Conservation (phyloP, 2,888 invertebrate genomes). For the Drosophila melanocephala region DNA sequence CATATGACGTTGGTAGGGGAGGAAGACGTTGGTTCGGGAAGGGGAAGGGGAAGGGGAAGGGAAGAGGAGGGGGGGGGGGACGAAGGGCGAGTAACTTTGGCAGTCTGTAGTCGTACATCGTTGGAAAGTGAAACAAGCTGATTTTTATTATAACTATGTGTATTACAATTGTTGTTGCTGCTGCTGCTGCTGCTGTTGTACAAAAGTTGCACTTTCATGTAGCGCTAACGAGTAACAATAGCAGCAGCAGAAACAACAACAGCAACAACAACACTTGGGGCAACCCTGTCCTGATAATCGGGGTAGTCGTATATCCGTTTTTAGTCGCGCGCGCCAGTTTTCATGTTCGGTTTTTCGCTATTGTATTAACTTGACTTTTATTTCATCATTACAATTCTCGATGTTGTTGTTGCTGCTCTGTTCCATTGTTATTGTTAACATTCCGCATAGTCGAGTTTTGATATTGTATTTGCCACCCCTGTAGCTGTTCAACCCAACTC, state of each 20-base stretch:
- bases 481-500: not conserved
- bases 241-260: slow-evolving; percentile 21
- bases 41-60: not conserved
- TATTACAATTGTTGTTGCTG: slow-evolving; percentile 61
- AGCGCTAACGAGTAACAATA: slow-evolving; percentile 65
- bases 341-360: slow-evolving; percentile 69
- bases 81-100: slow-evolving; percentile 28
- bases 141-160: slow-evolving; percentile 74
- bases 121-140: slow-evolving; percentile 68
- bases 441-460: slow-evolving; percentile 60
- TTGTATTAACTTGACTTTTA: slow-evolving; percentile 80
- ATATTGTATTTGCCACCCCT: slow-evolving; percentile 29
- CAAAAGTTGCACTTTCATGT: slow-evolving; percentile 80
- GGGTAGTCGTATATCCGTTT: slow-evolving; percentile 71
- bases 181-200: slow-evolving; percentile 50
- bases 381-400: slow-evolving; percentile 75
- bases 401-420: slow-evolving; percentile 30
- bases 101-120: slow-evolving; percentile 25
- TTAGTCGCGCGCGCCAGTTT: slow-evolving; percentile 48
- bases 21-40: not conserved
- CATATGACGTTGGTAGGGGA: slow-evolving; percentile 16
- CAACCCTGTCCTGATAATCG: slow-evolving; percentile 60
- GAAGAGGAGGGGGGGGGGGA: not conserved
- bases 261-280: slow-evolving; percentile 22
- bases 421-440: slow-evolving; percentile 76